phyloP scores from a whole-genome alignment of 2,888 invertebrate species.

The Acanthococcus lagerstroemiae region DNA sequence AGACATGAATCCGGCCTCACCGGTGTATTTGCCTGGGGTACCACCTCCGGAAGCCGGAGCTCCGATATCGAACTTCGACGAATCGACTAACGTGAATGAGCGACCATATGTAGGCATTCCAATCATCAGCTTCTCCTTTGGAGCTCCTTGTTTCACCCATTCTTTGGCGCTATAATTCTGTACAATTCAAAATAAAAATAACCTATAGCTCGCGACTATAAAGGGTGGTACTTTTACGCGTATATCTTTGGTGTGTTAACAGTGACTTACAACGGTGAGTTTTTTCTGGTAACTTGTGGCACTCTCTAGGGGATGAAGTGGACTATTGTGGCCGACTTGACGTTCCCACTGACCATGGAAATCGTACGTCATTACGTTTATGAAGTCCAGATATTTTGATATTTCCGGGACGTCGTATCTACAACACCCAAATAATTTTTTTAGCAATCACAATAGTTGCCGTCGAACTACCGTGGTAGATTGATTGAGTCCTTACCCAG shows the following conservation, averaged over 20 bases:
- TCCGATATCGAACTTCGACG: slow-evolving; percentile 82
- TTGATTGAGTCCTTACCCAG: slow-evolving; percentile 49
- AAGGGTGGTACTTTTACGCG: too few relatives aligned
- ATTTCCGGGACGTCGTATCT: slow-evolving; percentile 85
- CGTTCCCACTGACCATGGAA: slow-evolving; percentile 93
- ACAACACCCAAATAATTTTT: slow-evolving; percentile 19
- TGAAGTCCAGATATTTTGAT: slow-evolving; percentile 84
- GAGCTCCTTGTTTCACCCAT: slow-evolving; percentile 88
- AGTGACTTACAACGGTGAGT: slow-evolving; percentile 66
- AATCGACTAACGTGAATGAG: slow-evolving; percentile 77
- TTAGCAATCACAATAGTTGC: background rate
- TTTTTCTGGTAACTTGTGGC: slow-evolving; percentile 87
- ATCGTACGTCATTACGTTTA: slow-evolving; percentile 92
- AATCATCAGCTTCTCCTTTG: slow-evolving; percentile 85
- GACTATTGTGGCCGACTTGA: slow-evolving; percentile 86
- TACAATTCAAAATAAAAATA: too few relatives aligned
- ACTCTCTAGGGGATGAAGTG: slow-evolving; percentile 76
- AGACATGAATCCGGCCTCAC: slow-evolving; percentile 87
- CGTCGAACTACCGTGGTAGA: background rate
- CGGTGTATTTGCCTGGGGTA: slow-evolving; percentile 72
- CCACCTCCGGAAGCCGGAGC: slow-evolving; percentile 85
- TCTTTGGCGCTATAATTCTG: slow-evolving; percentile 78
- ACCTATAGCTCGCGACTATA: too few relatives aligned
- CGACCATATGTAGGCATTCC: slow-evolving; percentile 92
- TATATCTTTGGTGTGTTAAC: too few relatives aligned